Evolutionary conservation across 1,140 invertebrate genomes (phyloP).

Genomic region (Chionoecetes opilio): DNA sequence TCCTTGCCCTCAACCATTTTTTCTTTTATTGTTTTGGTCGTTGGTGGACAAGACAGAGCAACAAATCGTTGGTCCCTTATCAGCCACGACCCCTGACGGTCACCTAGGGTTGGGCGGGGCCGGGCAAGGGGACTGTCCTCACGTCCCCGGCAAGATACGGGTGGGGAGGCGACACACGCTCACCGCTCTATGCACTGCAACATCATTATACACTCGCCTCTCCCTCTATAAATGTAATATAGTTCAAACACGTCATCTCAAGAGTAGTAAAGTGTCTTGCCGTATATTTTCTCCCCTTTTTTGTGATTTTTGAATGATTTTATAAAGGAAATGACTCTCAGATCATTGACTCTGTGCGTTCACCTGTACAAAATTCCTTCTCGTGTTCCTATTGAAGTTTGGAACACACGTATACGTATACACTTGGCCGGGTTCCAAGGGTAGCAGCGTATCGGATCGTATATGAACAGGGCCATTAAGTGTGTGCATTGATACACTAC

Average conservation of each 20-base stretch:
- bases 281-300: not conserved
- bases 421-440: not conserved
- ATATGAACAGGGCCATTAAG: too few species aligned
- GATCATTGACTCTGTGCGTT: not conserved
- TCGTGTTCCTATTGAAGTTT: not conserved
- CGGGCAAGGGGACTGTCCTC: not conserved
- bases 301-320: not conserved
- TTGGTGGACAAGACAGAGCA: not conserved
- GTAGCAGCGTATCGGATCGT: not conserved
- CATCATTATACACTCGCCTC: not conserved
- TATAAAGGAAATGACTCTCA: not conserved
- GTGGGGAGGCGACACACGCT: not conserved
- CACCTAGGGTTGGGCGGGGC: not conserved
- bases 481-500: too few species aligned
- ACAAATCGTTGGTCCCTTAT: slow-evolving; percentile 6
- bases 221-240: not conserved
- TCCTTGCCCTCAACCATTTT: not conserved
- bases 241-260: too few species aligned
- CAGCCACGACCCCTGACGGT: not conserved
- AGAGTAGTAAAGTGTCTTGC: not conserved
- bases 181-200: not conserved
- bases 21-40: not conserved
- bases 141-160: not conserved
- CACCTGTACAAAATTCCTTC: not conserved
- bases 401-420: too few species aligned